Evolutionary conservation across 2,113 vertebrate genomes (phyloP).

Genomic region (Strigops habroptila): DNA sequence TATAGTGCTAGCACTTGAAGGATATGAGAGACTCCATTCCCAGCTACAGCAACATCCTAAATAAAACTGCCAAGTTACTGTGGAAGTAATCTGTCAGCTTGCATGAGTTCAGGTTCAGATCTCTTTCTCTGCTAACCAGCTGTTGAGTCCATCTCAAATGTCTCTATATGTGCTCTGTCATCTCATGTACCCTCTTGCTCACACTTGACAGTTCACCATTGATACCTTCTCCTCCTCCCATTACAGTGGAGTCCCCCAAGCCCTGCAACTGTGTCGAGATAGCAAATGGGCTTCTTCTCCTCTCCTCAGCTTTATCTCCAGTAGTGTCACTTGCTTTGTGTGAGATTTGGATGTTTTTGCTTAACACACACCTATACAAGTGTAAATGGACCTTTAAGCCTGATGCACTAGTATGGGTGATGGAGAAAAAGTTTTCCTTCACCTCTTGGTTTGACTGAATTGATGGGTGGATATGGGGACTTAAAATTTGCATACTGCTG

Average conservation of each 20-base stretch:
- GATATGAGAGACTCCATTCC: constrained; percentile 1
- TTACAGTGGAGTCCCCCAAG: neutral
- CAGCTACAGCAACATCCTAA: constrained; percentile 15
- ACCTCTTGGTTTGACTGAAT: neutral
- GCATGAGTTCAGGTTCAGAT: neutral
- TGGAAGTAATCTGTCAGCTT: constrained; percentile 19
- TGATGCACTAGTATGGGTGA: neutral
- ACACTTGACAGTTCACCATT: neutral
- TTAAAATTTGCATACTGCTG: neutral
- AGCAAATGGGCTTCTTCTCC: neutral
- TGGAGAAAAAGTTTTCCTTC: neutral
- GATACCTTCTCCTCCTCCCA: neutral
- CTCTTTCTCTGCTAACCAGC: neutral
- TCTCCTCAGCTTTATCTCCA: neutral
- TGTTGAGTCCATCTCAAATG: neutral
- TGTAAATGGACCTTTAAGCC: neutral
- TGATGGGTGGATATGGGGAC: rapidly evolving
- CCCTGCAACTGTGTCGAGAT: neutral
- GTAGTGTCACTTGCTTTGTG: neutral
- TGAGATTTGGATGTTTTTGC: neutral
- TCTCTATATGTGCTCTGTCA: neutral
- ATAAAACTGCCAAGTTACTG: constrained; percentile 32
- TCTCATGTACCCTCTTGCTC: neutral
- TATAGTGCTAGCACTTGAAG: constrained; percentile 22
- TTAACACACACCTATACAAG: neutral